phyloP scores from a whole-genome alignment of 2,888 invertebrate genomes.

The Nebria brevicollis region DNA sequence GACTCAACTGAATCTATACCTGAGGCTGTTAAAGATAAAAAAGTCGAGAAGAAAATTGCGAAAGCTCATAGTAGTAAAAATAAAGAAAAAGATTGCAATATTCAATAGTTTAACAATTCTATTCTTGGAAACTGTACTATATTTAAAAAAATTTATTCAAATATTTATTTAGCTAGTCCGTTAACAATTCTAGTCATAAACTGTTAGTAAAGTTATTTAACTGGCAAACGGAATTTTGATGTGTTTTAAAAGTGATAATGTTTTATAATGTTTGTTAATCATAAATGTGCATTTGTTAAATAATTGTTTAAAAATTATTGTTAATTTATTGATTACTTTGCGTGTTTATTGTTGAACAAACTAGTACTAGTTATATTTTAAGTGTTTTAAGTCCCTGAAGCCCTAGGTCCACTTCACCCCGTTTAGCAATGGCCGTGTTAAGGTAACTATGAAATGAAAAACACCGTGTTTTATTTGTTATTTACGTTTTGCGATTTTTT shows the following conservation, averaged over 20 bases:
- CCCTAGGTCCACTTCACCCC: conserved; percentile 41
- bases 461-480: conserved; percentile 40
- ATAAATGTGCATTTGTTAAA: conserved; percentile 49
- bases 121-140: not conserved
- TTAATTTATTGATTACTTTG: conserved; percentile 33
- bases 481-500: conserved; percentile 14
- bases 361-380: conserved; percentile 3
- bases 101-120: conserved; percentile 53
- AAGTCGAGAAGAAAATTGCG: conserved; percentile 37
- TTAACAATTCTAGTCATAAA: conserved; percentile 3
- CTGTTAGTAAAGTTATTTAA: conserved; percentile 17
- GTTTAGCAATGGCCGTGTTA: conserved; percentile 45
- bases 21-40: conserved; percentile 29
- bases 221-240: conserved; percentile 27
- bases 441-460: conserved; percentile 35
- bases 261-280: conserved; percentile 52
- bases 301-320: conserved; percentile 50
- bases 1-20: conserved; percentile 26
- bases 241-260: conserved; percentile 24
- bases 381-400: conserved; percentile 28
- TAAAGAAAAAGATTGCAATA: conserved; percentile 58
- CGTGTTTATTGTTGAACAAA: conserved; percentile 30
- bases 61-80: conserved; percentile 50
- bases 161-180: not conserved
- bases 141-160: not conserved